Percentiles rank a stretch among this genome's conserved stretches.
These are phyloP conservation scores for Protomyctophum bolini DNA, from an alignment of 2,113 vertebrate genomes.

Conservation along the genomic window DNA sequence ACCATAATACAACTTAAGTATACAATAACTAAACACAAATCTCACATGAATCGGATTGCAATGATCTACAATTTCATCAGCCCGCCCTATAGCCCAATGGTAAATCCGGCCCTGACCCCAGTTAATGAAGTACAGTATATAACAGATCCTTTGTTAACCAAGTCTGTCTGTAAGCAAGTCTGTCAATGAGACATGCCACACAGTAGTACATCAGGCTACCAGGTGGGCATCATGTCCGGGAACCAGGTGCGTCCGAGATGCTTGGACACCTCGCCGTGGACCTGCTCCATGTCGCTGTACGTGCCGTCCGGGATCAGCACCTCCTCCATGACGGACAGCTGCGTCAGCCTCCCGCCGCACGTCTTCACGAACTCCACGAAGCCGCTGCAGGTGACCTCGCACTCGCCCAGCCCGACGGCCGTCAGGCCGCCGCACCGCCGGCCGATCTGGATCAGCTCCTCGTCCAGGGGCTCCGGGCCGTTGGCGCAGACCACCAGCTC, in stretches of 20 bases:
- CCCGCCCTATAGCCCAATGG: too few species aligned
- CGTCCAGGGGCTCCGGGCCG: constrained; percentile 91
- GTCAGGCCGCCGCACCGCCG: constrained; percentile 93
- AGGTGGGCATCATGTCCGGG: constrained; percentile 98
- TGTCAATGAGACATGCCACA: too few species aligned
- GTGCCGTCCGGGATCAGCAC: constrained; percentile 96
- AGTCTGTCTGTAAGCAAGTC: too few species aligned
- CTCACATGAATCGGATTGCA: too few species aligned
- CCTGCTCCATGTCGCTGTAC: constrained; percentile 90
- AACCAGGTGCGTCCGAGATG: constrained; percentile 97
- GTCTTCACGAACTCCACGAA: constrained; percentile 99
- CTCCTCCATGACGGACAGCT: constrained; percentile 98
- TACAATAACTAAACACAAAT: too few species aligned
- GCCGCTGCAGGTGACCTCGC: constrained; percentile 96
- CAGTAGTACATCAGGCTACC: constrained; percentile 75
- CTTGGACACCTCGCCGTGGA: constrained; percentile 98
- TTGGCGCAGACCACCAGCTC: constrained; percentile 98
- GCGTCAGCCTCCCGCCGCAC: constrained; percentile 93
- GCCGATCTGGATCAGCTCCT: constrained; percentile 95
- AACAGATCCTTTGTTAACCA: too few species aligned
- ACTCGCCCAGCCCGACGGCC: constrained; percentile 94
- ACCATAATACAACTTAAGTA: too few species aligned
- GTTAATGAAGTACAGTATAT: too few species aligned
- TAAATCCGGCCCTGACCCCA: too few species aligned
- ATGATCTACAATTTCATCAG: too few species aligned